Evolutionary conservation across 2,797 vertebrate genomes (phyloP).

Genomic region (Karalla daura): DNA sequence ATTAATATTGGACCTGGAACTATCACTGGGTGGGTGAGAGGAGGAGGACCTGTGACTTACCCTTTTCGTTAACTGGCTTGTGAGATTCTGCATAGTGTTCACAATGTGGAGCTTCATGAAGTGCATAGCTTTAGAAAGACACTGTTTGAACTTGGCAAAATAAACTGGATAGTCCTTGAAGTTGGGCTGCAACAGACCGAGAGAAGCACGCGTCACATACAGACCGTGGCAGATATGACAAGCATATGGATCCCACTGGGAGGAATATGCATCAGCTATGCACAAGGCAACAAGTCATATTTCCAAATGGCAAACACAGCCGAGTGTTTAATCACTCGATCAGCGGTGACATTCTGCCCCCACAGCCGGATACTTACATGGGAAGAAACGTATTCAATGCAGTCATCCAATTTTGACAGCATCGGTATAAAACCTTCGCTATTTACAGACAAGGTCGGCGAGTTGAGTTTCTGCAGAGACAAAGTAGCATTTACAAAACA

Average conservation of each 20-base stretch:
- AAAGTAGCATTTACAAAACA: conserved; percentile 15
- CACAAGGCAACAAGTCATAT: neutral
- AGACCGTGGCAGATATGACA: neutral
- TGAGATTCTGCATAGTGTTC: conserved; percentile 94
- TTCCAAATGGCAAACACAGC: neutral
- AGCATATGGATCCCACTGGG: neutral
- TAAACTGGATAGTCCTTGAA: conserved; percentile 98
- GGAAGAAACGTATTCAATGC: conserved; percentile 95
- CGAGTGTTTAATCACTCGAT: neutral
- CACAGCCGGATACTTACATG: conserved; percentile 87
- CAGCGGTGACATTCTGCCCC: neutral
- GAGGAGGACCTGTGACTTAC: conserved; percentile 72
- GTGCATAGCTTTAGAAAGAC: conserved; percentile 97
- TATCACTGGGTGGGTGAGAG: neutral
- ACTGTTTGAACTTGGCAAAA: conserved; percentile 94
- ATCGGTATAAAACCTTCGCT: conserved; percentile 98
- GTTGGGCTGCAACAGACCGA: conserved; percentile 87
- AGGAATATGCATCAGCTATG: neutral
- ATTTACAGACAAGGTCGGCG: conserved; percentile 94
- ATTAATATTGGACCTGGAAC: neutral
- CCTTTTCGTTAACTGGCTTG: conserved; percentile 94
- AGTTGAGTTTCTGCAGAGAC: conserved; percentile 93
- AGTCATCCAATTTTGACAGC: conserved; percentile 96
- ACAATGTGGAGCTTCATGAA: conserved; percentile 95
- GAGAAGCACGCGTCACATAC: conserved; percentile 29